Conservation (phyloP, 2,113 vertebrate genomes). For the Athene cunicularia region DNA sequence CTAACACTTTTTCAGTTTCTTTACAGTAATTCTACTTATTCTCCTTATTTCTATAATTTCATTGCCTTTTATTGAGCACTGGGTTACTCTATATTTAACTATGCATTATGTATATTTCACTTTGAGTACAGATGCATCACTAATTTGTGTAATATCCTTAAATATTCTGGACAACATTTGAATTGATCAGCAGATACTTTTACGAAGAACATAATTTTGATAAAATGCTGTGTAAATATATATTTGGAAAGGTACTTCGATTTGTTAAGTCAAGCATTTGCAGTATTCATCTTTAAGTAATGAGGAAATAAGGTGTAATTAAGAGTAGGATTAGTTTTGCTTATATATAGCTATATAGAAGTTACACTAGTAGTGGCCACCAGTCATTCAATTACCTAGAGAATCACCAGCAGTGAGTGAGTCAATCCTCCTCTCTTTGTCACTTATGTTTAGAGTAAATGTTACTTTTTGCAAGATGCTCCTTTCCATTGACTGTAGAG, state of each 20-base stretch:
- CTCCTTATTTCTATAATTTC: background rate
- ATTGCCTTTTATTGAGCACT: background rate
- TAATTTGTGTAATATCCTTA: background rate
- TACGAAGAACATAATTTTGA: background rate
- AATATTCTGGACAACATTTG: background rate
- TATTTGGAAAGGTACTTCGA: background rate
- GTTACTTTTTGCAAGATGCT: background rate
- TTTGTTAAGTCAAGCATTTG: background rate
- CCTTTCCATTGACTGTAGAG: background rate
- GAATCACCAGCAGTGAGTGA: background rate
- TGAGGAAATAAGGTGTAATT: background rate
- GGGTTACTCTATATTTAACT: background rate
- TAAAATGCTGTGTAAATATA: background rate
- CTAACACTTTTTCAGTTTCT: background rate
- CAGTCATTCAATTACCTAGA: background rate
- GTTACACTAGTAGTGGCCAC: background rate
- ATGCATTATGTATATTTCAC: accelerated
- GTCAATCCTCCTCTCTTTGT: background rate
- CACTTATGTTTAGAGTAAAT: background rate
- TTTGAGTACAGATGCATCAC: background rate
- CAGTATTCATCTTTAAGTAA: background rate
- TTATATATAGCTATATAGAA: background rate
- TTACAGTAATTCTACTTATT: background rate
- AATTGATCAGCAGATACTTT: background rate
- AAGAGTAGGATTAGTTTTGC: background rate